Evolutionary conservation across 92 coral and sea anemone species (phyloP), one percentile per base, ranked within the genome.

Genomic region (Zoanthus solanderi): DNA sequence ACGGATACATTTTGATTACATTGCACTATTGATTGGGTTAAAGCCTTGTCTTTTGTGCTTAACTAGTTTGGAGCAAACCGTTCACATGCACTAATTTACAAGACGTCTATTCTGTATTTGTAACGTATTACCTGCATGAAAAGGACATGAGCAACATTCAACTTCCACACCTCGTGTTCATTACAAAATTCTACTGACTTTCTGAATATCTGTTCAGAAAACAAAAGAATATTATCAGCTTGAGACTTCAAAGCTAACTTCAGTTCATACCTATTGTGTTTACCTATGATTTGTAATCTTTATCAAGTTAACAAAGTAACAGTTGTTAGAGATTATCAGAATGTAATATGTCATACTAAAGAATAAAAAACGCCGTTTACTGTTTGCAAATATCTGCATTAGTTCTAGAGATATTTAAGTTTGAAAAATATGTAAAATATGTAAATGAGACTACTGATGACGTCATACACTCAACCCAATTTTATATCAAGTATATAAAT

Each of bases 181-280:
- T 97, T 97, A 76, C 99, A 97, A 88, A 97, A 97, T 89, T 97
- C 99, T 10, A 97, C 99, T n/a, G 99, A 97, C 78, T 97, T 97
- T 77, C 99, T 93, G 89, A 97, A 97, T 78, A 97, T 97, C 99
- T 97, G 90, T 53, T 7, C 54, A 73, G 48, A 9, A 83, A 31
- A 31, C 34, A 66, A 75, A 45, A 15, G 2, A 31, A 14, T 66
- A 60, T 15, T 5, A 28, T 48, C 54, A 80, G 32, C 3, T 37
- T 46, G 15, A 46, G 47, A 3, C 2, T 3, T 46, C 6, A 5
- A 63, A 42, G 32, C 15, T 6, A 13, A 1, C 0, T 58, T 58
- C n/a, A 58, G 18, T 60, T 60, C 66, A 14, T 17, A 50, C 1
- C 12, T 50, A 3, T 50, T 7, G 56, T 0, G 0, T 50, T 7